These are phyloP conservation scores for Oscheius sp. DNA, from an alignment of 2,888 invertebrate species.

Conservation along the genomic window DNA sequence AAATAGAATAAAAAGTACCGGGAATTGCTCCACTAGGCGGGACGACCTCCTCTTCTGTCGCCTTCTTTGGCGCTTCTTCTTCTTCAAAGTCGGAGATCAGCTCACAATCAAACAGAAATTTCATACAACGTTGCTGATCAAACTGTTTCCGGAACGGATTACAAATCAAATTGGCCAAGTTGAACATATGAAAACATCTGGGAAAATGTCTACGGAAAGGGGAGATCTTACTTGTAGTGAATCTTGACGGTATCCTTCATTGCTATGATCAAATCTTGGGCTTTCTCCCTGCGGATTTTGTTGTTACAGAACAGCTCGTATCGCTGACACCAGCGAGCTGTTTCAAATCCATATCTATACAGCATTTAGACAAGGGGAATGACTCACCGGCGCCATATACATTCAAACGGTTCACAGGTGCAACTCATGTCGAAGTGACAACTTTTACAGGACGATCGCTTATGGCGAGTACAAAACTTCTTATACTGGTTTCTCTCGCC, in stretches of 20 bases:
- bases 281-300: constrained; percentile 53
- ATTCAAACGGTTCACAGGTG: constrained; percentile 57
- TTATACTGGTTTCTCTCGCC: constrained; percentile 55
- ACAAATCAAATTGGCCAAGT: constrained; percentile 56
- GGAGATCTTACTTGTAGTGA: constrained; percentile 50
- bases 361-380: not conserved
- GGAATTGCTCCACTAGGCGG: not conserved
- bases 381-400: constrained; percentile 42
- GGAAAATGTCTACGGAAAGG: not conserved
- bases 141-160: constrained; percentile 60
- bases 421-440: constrained; percentile 49
- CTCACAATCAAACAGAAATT: constrained; percentile 66
- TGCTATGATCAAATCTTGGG: constrained; percentile 49
- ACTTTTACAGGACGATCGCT: constrained; percentile 27
- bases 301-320: constrained; percentile 63
- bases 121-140: constrained; percentile 61
- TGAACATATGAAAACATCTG: constrained; percentile 58
- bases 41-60: not conserved
- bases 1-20: not conserved
- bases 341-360: constrained; percentile 52
- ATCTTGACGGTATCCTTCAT: constrained; percentile 58
- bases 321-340: constrained; percentile 65
- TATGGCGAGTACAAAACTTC: constrained; percentile 46
- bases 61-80: constrained; percentile 36
- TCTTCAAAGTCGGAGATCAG: constrained; percentile 61